Percentiles rank a stretch among this genome's conserved stretches.
Conservation (phyloP, 2,113 vertebrate genomes). For the Nerophis lumbriciformis region DNA sequence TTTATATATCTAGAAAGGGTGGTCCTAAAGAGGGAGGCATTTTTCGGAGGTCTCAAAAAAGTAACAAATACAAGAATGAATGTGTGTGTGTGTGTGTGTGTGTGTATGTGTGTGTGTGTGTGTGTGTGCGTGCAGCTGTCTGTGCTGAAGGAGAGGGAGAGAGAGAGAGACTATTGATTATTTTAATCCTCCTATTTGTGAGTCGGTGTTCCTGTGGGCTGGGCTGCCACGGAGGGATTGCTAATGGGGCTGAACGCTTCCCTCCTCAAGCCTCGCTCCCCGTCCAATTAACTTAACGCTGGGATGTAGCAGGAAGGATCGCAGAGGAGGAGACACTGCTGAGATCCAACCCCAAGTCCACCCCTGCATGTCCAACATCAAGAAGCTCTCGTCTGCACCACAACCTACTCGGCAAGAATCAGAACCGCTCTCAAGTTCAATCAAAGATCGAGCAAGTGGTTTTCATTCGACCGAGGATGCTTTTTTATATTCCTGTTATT, state of each 20-base stretch:
- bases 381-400: constrained; percentile 29
- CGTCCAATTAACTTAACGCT: constrained; percentile 67
- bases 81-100: constrained; percentile 34
- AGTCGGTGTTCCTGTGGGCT: constrained; percentile 70
- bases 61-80: not conserved
- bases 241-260: constrained; percentile 67
- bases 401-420: constrained; percentile 30
- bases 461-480: constrained; percentile 15
- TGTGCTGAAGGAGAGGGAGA: constrained; percentile 28
- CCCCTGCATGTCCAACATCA: constrained; percentile 18
- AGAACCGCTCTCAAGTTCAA: constrained; percentile 49
- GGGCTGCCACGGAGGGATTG: constrained; percentile 63
- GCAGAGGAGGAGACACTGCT: constrained; percentile 5
- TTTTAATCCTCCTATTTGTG: constrained; percentile 75
- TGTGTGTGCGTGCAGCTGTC: constrained; percentile 28
- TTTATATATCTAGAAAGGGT: no score
- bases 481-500: no score
- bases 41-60: no score
- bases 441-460: constrained; percentile 46
- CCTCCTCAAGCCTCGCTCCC: constrained; percentile 63
- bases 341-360: constrained; percentile 18
- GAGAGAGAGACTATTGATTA: constrained; percentile 69
- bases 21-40: no score
- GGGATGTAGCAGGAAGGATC: constrained; percentile 44
- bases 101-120: constrained; percentile 19